Evolutionary conservation across 2,888 invertebrate genomes (phyloP).

Genomic region (Synanthedon tipuliformis): DNA sequence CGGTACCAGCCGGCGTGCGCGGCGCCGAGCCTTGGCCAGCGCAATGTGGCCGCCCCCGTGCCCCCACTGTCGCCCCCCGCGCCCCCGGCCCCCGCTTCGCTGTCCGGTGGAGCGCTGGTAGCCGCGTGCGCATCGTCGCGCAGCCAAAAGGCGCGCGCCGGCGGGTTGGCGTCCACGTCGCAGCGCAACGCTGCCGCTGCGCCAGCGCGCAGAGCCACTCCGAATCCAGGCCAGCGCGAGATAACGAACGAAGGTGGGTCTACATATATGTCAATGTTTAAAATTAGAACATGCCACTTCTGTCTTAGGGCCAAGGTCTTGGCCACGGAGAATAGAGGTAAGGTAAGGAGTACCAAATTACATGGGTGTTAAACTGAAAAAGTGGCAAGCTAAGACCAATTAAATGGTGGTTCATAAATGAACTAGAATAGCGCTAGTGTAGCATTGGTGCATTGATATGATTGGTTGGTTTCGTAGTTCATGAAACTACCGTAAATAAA

Average conservation of each 20-base stretch:
- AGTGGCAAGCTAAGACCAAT: no score
- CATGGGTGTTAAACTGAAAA: no score
- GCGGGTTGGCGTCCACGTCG: slow-evolving; percentile 93
- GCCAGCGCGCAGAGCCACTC: slow-evolving; percentile 88
- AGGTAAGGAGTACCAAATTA: no score
- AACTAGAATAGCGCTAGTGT: no score
- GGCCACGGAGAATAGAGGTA: no score
- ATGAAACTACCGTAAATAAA: no score
- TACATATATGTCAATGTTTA: slow-evolving; percentile 24
- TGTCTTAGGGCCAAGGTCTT: no score
- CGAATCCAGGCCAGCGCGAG: slow-evolving; percentile 92
- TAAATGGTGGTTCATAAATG: no score
- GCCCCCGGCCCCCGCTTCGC: slow-evolving; percentile 18
- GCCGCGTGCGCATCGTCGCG: slow-evolving; percentile 70
- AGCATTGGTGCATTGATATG: no score
- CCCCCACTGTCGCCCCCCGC: slow-evolving; percentile 17
- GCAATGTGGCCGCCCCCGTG: slow-evolving; percentile 75
- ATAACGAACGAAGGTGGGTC: slow-evolving; percentile 94
- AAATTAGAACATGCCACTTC: no score
- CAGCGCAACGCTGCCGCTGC: slow-evolving; percentile 91
- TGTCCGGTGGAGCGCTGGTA: slow-evolving; percentile 75
- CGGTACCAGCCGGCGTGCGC: slow-evolving; percentile 94
- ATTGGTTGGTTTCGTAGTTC: no score
- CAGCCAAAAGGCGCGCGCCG: slow-evolving; percentile 87
- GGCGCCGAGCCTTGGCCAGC: slow-evolving; percentile 82